These are phyloP conservation scores for Drosophila nikananu DNA, from an alignment of 1,140 invertebrate species.

Conservation along the genomic window DNA sequence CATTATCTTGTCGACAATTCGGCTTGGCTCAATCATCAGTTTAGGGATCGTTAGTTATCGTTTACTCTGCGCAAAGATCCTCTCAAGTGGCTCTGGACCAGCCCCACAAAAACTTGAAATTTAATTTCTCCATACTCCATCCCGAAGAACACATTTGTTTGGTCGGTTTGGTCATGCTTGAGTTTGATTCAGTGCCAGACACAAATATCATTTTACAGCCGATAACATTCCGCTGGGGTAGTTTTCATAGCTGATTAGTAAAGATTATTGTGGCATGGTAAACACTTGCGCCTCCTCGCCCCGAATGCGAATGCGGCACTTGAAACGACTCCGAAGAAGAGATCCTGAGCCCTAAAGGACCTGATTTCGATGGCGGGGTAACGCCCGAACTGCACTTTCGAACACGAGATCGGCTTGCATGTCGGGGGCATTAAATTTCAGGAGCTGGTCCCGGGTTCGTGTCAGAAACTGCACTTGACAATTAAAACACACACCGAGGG, in stretches of 20 bases:
- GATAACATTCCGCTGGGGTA: constrained; percentile 29
- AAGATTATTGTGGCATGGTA: constrained; percentile 72
- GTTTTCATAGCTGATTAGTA: constrained; percentile 75
- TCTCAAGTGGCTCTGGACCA: constrained; percentile 18
- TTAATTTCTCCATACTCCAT: constrained; percentile 13
- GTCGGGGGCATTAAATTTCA: constrained; percentile 56
- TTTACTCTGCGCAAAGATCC: constrained; percentile 28
- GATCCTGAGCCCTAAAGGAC: constrained; percentile 21
- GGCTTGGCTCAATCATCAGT: constrained; percentile 48
- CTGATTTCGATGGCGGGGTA: constrained; percentile 39
- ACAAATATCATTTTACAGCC: constrained; percentile 58
- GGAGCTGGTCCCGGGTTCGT: constrained; percentile 43
- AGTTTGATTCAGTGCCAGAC: constrained; percentile 30
- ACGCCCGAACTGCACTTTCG: constrained; percentile 40
- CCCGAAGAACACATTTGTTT: constrained; percentile 32
- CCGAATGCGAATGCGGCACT: constrained; percentile 46
- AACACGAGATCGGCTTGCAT: constrained; percentile 57
- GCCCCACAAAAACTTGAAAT: constrained; percentile 12
- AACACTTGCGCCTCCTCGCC: constrained; percentile 58
- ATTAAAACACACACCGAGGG: constrained; percentile 47
- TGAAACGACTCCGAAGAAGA: constrained; percentile 52
- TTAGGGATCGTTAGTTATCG: constrained; percentile 56
- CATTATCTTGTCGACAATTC: constrained; percentile 58
- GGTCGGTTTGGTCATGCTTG: constrained; percentile 47
- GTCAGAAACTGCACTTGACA: constrained; percentile 70